Evolutionary conservation across 2,888 invertebrate species (phyloP), one percentile per base, ranked within the genome.

Genomic region (Ophion slaviceki): DNA sequence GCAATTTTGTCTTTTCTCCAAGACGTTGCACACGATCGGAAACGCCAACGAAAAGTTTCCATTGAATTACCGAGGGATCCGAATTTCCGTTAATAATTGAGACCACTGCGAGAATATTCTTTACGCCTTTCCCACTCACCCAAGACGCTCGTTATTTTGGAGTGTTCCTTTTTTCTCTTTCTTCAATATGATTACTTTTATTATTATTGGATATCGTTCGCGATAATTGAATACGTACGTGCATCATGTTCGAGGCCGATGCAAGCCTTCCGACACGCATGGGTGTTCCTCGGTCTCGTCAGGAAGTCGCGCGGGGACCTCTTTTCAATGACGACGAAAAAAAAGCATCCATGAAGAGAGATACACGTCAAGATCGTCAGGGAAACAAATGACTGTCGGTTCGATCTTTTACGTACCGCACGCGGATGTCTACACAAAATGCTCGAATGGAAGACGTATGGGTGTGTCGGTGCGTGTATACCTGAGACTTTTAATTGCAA

Each of bases 401-500:
- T 88, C 72, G 80, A 66, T 80, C 72, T n/a, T 71, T 40, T 53
- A 40, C 64, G 61, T 57, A 24, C 3, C 36, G 28, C 36, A 32
- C 61, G n/a, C 62, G n/a, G 45, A 45, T 68, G 57, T 40, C 53
- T n/a, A 45, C 17, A 57, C 11, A 8, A 57, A 57, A 6, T 59
- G 6, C 36, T 17, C n/a, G 67, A 5, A n/a, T 10, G 67, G 4
- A n/a, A 20, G 24, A 47, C 11, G 47, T 70, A 57, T n/a, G 32
- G 57, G n/a, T 20, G 20, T 8, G 62, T 77, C 45, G 57, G 67
- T 17, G 72, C 57, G 57, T 24, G 62, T 80, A 45, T 82, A 62
- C 64, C 64, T 80, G 86, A 83, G 89, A 88, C 85, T 92, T 92
- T 92, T 92, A 92, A 92, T 92, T 91, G 92, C 90, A 88, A 88